Evolutionary conservation across 1,140 invertebrate species (phyloP).

Genomic region (Holotrichia oblita): DNA sequence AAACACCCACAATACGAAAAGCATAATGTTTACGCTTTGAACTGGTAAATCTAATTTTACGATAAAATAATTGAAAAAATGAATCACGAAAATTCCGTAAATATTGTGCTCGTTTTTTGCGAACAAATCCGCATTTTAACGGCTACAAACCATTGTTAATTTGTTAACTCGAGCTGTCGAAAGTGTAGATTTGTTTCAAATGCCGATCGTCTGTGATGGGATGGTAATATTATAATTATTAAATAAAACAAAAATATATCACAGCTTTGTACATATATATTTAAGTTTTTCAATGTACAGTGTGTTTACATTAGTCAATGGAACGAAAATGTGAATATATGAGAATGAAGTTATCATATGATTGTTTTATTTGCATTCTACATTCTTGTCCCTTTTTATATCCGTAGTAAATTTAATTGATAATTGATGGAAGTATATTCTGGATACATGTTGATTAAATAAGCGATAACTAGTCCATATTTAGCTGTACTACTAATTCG

Average conservation of each 20-base stretch:
- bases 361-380: constrained; percentile 17
- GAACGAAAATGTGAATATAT: constrained; percentile 62
- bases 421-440: neutral
- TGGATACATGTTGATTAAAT: neutral
- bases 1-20: constrained; percentile 28
- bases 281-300: constrained; percentile 61
- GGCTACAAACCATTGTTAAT: constrained; percentile 42
- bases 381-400: neutral
- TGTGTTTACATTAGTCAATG: constrained; percentile 62
- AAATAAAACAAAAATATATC: constrained; percentile 46
- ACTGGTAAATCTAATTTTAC: constrained; percentile 17
- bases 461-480: too few species aligned
- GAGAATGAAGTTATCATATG: constrained; percentile 58
- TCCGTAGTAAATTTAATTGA: neutral
- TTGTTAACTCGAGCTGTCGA: constrained; percentile 41
- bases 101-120: constrained; percentile 43
- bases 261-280: constrained; percentile 56
- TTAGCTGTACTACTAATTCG: too few species aligned
- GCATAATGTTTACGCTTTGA: constrained; percentile 33
- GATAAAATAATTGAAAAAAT: constrained; percentile 6
- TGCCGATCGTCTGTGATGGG: constrained; percentile 41
- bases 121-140: constrained; percentile 43
- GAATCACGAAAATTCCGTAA: constrained; percentile 36
- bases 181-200: constrained; percentile 43
- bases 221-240: constrained; percentile 40